These are phyloP conservation scores for Tholera decimalis DNA, from an alignment of 2,888 invertebrate species.

Conservation along the genomic window DNA sequence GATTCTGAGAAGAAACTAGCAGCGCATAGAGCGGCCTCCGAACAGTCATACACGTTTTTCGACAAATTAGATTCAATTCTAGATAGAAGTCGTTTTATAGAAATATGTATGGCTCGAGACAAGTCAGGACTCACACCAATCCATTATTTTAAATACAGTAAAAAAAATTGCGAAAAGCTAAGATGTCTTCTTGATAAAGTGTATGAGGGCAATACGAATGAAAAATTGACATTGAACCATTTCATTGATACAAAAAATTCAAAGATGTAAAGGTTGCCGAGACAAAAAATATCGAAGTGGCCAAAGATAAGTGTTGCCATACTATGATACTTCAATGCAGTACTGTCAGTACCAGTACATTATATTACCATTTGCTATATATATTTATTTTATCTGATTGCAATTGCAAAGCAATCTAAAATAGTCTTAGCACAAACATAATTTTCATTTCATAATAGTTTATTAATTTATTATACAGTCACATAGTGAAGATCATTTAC, in stretches of 20 bases:
- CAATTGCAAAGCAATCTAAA: too few species aligned
- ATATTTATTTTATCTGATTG: too few species aligned
- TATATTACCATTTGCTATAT: too few species aligned
- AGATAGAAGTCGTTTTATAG: slow-evolving; percentile 16
- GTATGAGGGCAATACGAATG: slow-evolving; percentile 8
- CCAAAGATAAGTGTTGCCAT: too few species aligned
- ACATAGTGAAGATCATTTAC: too few species aligned
- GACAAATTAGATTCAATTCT: slow-evolving; percentile 30
- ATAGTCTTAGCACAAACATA: too few species aligned
- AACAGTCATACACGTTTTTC: slow-evolving; percentile 33
- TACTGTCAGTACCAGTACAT: too few species aligned
- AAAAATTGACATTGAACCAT: slow-evolving; percentile 9
- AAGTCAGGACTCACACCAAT: slow-evolving; percentile 34
- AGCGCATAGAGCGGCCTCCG: slow-evolving; percentile 32
- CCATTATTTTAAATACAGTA: slow-evolving; percentile 19
- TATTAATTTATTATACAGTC: too few species aligned
- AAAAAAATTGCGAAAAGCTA: slow-evolving; percentile 9
- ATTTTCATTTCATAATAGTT: too few species aligned
- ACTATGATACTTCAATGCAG: too few species aligned
- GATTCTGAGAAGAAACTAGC: slow-evolving; percentile 27
- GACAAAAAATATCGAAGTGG: not conserved
- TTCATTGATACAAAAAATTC: slow-evolving; percentile 10
- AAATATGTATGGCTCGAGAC: slow-evolving; percentile 31
- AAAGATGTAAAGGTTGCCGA: not conserved
- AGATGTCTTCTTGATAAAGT: slow-evolving; percentile 27